phyloP scores from a whole-genome alignment of 2,888 invertebrate genomes.

The Apamea monoglypha region DNA sequence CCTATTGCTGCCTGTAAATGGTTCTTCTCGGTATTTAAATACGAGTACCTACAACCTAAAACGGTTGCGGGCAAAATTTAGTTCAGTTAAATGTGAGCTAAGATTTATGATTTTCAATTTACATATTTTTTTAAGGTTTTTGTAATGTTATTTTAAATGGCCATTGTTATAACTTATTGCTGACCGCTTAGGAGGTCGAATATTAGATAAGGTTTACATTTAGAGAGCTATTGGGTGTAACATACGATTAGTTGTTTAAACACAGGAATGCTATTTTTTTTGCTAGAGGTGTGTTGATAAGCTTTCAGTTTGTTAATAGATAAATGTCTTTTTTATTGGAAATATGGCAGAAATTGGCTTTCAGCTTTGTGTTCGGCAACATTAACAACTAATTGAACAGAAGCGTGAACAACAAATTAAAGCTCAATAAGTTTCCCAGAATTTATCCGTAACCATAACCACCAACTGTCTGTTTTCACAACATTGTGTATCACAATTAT shows the following conservation, averaged over 20 bases:
- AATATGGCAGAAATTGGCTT: background rate
- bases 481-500: conserved; percentile 23
- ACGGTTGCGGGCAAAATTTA: conserved; percentile 59
- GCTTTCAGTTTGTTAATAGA: background rate
- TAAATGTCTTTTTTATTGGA: background rate
- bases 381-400: background rate
- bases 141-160: conserved; percentile 48
- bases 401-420: background rate
- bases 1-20: conserved; percentile 53
- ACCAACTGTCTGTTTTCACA: background rate
- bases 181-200: background rate
- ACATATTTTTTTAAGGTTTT: conserved; percentile 59
- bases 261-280: background rate
- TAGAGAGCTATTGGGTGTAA: background rate
- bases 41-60: conserved; percentile 53
- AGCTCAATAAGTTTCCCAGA: conserved; percentile 2
- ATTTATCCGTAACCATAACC: background rate
- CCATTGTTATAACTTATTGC: conserved; percentile 41
- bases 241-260: background rate
- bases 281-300: background rate
- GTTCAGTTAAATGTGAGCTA: conserved; percentile 65
- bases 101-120: conserved; percentile 63
- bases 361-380: background rate
- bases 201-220: conserved; percentile 3
- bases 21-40: conserved; percentile 58